Evolutionary conservation across 1,140 invertebrate genomes (phyloP).

Genomic region (Aphelinus certus): DNA sequence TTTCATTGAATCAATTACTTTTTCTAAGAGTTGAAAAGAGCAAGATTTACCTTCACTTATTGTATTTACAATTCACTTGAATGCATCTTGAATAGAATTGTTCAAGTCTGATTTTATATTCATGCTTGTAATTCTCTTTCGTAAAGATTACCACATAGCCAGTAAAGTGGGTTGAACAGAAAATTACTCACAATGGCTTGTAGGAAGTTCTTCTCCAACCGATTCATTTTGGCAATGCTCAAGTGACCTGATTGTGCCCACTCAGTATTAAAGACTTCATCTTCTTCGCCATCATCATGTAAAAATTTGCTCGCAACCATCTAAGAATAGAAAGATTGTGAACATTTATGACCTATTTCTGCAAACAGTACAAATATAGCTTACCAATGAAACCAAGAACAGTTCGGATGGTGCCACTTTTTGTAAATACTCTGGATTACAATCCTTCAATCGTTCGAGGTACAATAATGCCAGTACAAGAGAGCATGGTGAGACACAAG

Average conservation of each 20-base stretch:
- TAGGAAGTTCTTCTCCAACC: constrained; percentile 88
- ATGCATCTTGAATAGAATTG: too few relatives aligned
- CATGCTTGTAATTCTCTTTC: constrained; percentile 16
- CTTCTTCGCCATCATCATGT: constrained; percentile 89
- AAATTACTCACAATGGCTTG: constrained; percentile 82
- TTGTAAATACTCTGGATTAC: constrained; percentile 85
- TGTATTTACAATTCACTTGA: too few relatives aligned
- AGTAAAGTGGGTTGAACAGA: neutral
- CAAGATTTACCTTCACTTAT: too few relatives aligned
- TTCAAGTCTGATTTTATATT: neutral
- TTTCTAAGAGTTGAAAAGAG: too few relatives aligned
- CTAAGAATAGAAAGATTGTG: constrained; percentile 66
- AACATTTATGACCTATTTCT: neutral
- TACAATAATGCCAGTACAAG: constrained; percentile 87
- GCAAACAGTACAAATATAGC: constrained; percentile 26
- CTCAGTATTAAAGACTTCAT: constrained; percentile 87
- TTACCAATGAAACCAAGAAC: constrained; percentile 91
- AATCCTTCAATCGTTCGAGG: constrained; percentile 81
- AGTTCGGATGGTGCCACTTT: constrained; percentile 86
- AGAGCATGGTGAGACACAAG: constrained; percentile 87
- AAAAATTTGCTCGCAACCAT: constrained; percentile 96
- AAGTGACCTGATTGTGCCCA: constrained; percentile 87
- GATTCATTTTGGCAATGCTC: constrained; percentile 78
- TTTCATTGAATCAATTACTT: too few relatives aligned
- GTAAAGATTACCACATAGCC: too few relatives aligned